Evolutionary conservation across 2,113 vertebrate species (phyloP), one percentile per base, ranked within the genome.

Genomic region (Campylorhamphus procurvoides): DNA sequence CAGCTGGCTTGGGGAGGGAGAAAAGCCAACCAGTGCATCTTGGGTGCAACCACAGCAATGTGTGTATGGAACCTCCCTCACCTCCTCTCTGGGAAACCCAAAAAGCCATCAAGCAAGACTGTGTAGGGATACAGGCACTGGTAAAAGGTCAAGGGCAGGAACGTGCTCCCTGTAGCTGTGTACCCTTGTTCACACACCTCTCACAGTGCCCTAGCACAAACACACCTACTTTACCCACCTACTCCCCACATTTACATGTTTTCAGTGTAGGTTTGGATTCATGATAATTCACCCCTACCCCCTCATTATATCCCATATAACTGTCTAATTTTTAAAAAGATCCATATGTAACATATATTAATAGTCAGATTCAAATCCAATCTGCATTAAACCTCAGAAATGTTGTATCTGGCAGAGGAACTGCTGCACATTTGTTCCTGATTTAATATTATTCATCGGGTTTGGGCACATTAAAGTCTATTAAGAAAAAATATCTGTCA

Each of bases 361-460:
- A 92, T 63, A 92, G 83, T 12, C 87, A 87, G 37, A 95, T 75
- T 92, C 86, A 96, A 96, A 96, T 72, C 72, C 86, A 94, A 95
- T 94, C 84, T 84, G 31, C 91, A 86, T 72, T 95, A 94, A 96
- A 87, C 92, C 89, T 94, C 96, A 94, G 95, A 82, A 95, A 94
- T 92, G 96, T 89, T 95, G 60, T 92, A 56, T 96, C 92, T 97
- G 95, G 95, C 96, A 96, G 44, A 1, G 17, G 39, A 37, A 91
- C 77, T 27, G 31, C 90, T 60, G 71, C 76, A 92, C 95, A 97
- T 97, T 96, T 96, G 96, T 72, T 97, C 84, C 40, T 94, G 50
- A 89, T 96, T 96, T 87, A 73, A 33, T 40, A 53, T 76, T 85
- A 90, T 76, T 92, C 86, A 77, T 50, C 75, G 27, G 39, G 35